These are phyloP conservation scores for Amaurobius ferox DNA, from an alignment of 2,888 invertebrate species.

Conservation along the genomic window DNA sequence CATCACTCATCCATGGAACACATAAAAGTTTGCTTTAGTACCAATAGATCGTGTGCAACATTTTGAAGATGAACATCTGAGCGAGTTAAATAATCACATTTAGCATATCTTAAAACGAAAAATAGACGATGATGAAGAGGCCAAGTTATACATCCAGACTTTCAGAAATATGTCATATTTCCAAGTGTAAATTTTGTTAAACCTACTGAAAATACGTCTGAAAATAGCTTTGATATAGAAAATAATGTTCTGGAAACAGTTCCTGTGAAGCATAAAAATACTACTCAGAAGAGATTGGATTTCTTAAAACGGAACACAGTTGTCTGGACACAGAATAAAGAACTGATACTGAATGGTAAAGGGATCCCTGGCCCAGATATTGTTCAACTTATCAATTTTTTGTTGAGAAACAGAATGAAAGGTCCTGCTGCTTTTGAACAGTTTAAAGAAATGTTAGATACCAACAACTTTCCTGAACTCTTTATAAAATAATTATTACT, in stretches of 20 bases:
- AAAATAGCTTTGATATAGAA: not conserved
- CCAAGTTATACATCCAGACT: not conserved
- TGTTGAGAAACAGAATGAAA: not conserved
- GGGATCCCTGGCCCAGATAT: not conserved
- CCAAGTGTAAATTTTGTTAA: not conserved
- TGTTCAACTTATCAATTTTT: not conserved
- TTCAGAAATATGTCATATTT: slow-evolving; percentile 8
- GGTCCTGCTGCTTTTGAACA: not conserved
- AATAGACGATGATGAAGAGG: slow-evolving; percentile 3
- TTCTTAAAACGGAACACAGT: not conserved
- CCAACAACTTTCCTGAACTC: not conserved
- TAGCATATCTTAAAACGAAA: slow-evolving; percentile 11
- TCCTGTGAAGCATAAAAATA: slow-evolving; percentile 15
- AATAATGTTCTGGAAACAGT: not conserved
- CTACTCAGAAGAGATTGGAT: not conserved
- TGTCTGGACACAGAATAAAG: slow-evolving; percentile 2
- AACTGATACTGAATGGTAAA: not conserved
- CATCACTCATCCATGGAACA: slow-evolving; percentile 17
- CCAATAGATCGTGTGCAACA: slow-evolving; percentile 1
- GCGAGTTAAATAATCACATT: not conserved
- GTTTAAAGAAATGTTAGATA: not conserved
- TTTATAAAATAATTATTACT: not conserved
- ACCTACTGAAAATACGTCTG: not conserved
- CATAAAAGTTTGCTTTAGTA: slow-evolving; percentile 14
- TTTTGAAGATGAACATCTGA: slow-evolving; percentile 17